Base-by-base conservation (phyloP, 2,113 vertebrate genomes). In the Cochlearius cochlearius region DNA sequence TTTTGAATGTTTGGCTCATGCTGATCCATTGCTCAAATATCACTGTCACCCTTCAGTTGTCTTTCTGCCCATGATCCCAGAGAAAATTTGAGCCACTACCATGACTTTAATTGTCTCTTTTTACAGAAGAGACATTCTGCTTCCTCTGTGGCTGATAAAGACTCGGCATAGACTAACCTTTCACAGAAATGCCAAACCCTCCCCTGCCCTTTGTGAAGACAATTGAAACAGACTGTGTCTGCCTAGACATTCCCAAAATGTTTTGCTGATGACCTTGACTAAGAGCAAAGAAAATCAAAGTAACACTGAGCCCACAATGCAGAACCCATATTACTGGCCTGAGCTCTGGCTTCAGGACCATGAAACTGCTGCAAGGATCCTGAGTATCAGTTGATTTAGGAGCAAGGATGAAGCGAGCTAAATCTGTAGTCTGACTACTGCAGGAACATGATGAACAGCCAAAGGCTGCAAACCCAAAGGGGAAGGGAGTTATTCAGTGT, bases 161-260 rank as follows among this genome's bases (percentile, higher is more conserved):
- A 27, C 68, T 82, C 12, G 1, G 84, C 71, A 26, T 1, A 52
- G 66, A 23, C 38, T 96, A 93, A 96, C 93, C 96, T 97, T 90
- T 96, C 82, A n/a, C 78, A 88, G 94, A 96, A 96, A 96, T 95
- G 97, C 95, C 97, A 95, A 83, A 86, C 82, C 90, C 82, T 94
- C 90, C 96, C 67, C 87, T 96, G 94, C 96, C 90, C 94, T 97
- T 96, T 91, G 90, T 82, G 89, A 52, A 96, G 88, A 72, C 89
- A 86, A 66, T 86, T 36, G 68, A 27, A 91, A 50, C 73, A 41
- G 88, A 30, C 72, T 94, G 34, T 41, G 66, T 60, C 91, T 92
- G 95, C 94, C 58, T 29, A 88, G 85, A 73, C 81, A 36, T 91
- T 92, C 86, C 93, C 94, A 58, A 88, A 69, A 52, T 74, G 63